These are phyloP conservation scores for Epizoanthus scotinus DNA, from an alignment of 92 coral and sea anemone species.

Conservation along the genomic window DNA sequence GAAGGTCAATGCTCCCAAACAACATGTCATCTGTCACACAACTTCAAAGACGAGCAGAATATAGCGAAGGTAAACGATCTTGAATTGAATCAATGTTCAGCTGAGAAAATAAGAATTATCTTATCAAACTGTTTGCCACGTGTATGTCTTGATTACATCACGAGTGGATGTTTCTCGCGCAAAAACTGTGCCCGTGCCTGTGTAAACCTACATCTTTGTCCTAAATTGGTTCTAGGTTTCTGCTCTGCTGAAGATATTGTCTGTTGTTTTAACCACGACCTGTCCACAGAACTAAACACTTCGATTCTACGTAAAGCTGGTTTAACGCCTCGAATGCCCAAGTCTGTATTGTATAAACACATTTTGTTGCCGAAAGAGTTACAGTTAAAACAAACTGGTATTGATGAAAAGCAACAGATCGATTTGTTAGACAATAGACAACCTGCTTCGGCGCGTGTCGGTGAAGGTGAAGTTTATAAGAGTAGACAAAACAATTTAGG, in stretches of 20 bases:
- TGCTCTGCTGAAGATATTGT: background rate
- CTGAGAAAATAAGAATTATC: slow-evolving; percentile 22
- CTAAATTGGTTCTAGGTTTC: slow-evolving; percentile 1
- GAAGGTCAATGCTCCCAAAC: slow-evolving; percentile 46
- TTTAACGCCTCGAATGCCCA: background rate
- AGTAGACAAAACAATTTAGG: background rate
- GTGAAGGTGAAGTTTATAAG: background rate
- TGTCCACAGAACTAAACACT: background rate
- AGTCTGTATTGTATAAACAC: slow-evolving; percentile 1
- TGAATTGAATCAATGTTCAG: slow-evolving; percentile 5
- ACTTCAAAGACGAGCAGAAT: slow-evolving; percentile 56
- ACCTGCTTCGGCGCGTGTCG: background rate
- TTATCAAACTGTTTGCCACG: slow-evolving; percentile 51
- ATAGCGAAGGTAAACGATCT: slow-evolving; percentile 22
- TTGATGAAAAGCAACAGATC: background rate
- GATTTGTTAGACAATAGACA: background rate
- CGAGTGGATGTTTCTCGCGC: slow-evolving; percentile 13
- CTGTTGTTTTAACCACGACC: slow-evolving; percentile 25
- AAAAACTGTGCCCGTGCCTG: no score
- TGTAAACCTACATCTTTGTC: slow-evolving; percentile 46
- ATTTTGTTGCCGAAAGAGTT: background rate
- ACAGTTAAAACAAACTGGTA: background rate
- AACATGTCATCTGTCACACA: slow-evolving; percentile 53
- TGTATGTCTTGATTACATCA: slow-evolving; percentile 41
- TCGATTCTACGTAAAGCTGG: background rate